Evolutionary conservation across 2,797 vertebrate genomes (phyloP), one percentile per base, ranked within the genome.

Genomic region (Austrolebias charrua): DNA sequence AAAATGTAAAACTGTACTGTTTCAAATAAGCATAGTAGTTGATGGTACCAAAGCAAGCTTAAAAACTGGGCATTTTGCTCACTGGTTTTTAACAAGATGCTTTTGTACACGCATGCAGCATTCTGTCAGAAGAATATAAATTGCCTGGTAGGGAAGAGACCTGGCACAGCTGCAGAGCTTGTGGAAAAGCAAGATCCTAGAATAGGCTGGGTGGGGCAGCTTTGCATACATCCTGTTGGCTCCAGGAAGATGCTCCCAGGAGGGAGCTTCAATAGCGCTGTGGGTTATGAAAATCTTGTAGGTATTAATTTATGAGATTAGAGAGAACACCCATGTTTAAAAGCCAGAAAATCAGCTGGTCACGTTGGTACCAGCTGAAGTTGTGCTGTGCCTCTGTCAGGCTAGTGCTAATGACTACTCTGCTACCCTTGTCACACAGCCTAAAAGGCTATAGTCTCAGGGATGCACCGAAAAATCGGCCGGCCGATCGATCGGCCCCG

Each of bases 181-280:
- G 15, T 48, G 55, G 56, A 65, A 29, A 49, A 73, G 50, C 53
- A 64, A 66, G 52, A 81, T 66, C 78, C 67, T 77, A 78, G 71
- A 88, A 85, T 81, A 80, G 76, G 28, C 66, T 74, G 86, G 88
- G 88, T 75, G 84, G 64, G 79, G 84, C 85, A 29, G 65, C 60
- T 57, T 58, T 65, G 46, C 66, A 66, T 63, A 44, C 67, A 31
- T 69, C 68, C 58, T 68, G 38, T 63, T 77, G 76, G 71, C 80
- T 83, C 61, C 59, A 62, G 44, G 67, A 79, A 71, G 82, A 83
- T 85, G 81, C 79, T 80, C 55, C 38, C 40, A 62, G 75, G 62
- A 73, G 55, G 54, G 46, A 61, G 56, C 59, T 19, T 54, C n/a
- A 13, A 52, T n/a, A 52, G 49, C 10, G 15, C 55, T 78, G 64